Conservation (phyloP, 1,140 invertebrate species). For the Drosophila nikananu region DNA sequence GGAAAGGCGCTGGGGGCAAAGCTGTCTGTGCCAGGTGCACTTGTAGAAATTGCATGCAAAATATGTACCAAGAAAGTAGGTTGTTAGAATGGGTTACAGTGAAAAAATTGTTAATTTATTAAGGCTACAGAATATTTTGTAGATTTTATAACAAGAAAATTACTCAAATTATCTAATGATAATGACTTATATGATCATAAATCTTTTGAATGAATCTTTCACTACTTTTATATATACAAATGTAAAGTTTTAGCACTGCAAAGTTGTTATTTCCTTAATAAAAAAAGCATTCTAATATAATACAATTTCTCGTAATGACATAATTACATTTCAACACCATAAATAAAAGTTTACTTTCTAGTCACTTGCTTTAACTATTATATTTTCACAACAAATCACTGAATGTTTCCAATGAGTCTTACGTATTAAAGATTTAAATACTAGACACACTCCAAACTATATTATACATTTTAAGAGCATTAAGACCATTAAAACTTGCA, state of each 20-base stretch:
- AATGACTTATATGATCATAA: not conserved
- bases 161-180: not conserved
- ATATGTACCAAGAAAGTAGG: not conserved
- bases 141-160: not conserved
- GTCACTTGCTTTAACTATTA: not conserved
- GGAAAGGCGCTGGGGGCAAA: slow-evolving; percentile 32
- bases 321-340: not conserved
- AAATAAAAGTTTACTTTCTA: not conserved
- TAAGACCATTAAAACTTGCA: not conserved
- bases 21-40: slow-evolving; percentile 18
- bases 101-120: not conserved
- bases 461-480: not conserved
- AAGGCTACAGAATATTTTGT: not conserved
- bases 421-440: not conserved
- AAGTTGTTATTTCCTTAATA: no score
- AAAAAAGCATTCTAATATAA: not conserved
- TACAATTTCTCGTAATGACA: no score
- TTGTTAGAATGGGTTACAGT: not conserved
- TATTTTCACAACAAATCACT: not conserved
- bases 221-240: not conserved
- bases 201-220: not conserved
- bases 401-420: not conserved
- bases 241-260: not conserved
- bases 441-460: not conserved
- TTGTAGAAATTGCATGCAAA: slow-evolving; percentile 10